These are phyloP conservation scores for Euclidia mi DNA, from an alignment of 2,888 invertebrate species.

Conservation along the genomic window DNA sequence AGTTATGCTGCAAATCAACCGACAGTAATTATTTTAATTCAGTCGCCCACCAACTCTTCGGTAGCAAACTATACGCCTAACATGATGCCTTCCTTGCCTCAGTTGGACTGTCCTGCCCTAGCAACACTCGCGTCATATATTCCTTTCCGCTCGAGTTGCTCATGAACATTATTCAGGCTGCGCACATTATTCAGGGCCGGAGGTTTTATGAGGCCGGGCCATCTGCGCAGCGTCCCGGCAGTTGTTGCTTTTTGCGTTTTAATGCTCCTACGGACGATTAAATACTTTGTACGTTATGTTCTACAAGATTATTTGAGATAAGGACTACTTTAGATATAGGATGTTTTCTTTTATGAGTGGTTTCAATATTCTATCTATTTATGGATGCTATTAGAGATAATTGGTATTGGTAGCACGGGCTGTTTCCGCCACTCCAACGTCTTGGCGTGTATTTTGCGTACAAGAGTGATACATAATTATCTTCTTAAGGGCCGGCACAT, in stretches of 20 bases:
- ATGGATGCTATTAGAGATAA: too few relatives aligned
- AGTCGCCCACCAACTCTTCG: not conserved
- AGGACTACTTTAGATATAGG: too few relatives aligned
- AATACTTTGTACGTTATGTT: not conserved
- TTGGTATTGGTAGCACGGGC: too few relatives aligned
- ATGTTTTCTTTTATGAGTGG: too few relatives aligned
- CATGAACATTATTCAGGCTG: slow-evolving; percentile 39
- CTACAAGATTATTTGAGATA: too few relatives aligned
- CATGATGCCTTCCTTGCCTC: not conserved
- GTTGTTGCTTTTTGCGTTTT: slow-evolving; percentile 7
- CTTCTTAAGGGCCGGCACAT: too few relatives aligned
- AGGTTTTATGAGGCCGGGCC: slow-evolving; percentile 19
- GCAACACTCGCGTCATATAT: slow-evolving; percentile 30
- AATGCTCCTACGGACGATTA: slow-evolving; percentile 4
- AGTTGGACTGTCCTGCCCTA: not conserved
- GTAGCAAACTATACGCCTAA: not conserved
- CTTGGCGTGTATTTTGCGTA: too few relatives aligned
- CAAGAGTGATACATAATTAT: too few relatives aligned
- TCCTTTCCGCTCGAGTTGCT: slow-evolving; percentile 41
- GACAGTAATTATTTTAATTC: too few relatives aligned
- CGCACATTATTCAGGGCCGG: slow-evolving; percentile 31
- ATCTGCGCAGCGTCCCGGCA: slow-evolving; percentile 33
- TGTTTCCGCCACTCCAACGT: too few relatives aligned
- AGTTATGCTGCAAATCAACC: too few relatives aligned
- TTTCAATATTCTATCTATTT: too few relatives aligned